Evolutionary conservation across 37 sponge, comb jelly and placozoan species (phyloP).

Genomic region (Oopsacas minuta): DNA sequence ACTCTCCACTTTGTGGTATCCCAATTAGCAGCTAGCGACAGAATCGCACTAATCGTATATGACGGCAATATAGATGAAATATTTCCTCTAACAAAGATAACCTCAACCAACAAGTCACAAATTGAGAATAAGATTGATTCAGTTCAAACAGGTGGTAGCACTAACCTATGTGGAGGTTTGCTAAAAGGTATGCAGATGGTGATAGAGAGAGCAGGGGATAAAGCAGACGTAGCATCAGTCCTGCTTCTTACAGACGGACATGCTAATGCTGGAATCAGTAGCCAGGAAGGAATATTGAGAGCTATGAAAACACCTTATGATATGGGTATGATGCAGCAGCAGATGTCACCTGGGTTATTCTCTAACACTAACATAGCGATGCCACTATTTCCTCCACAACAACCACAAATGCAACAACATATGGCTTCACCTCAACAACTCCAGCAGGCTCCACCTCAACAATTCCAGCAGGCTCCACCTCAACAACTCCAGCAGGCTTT

Average conservation of each 20-base stretch:
- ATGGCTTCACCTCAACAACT: background rate
- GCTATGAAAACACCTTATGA: constrained; percentile 46
- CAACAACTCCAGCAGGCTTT: background rate
- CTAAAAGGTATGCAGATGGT: constrained; percentile 61
- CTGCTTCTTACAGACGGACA: constrained; percentile 79
- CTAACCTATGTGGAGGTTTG: constrained; percentile 77
- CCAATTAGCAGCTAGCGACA: constrained; percentile 67
- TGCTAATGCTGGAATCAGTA: constrained; percentile 52
- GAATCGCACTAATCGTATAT: constrained; percentile 62
- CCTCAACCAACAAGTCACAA: constrained; percentile 31
- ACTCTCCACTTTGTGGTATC: constrained; percentile 73
- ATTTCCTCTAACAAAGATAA: constrained; percentile 53
- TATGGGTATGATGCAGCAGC: background rate
- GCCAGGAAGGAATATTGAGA: constrained; percentile 38
- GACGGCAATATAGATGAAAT: constrained; percentile 40
- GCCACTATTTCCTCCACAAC: background rate
- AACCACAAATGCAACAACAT: background rate
- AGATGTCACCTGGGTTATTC: background rate
- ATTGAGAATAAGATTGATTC: constrained; percentile 32
- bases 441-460: background rate
- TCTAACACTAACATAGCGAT: background rate
- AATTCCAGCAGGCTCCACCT: background rate
- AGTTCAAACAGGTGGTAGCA: constrained; percentile 33
- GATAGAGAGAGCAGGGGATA: constrained; percentile 22
- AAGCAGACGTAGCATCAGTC: constrained; percentile 68